A percentile compares a stretch with the other conserved stretches of the same genome.
These are phyloP conservation scores for Axinella damicornis DNA, from an alignment of 37 sponge, comb jelly and placozoan genomes.

Conservation along the genomic window DNA sequence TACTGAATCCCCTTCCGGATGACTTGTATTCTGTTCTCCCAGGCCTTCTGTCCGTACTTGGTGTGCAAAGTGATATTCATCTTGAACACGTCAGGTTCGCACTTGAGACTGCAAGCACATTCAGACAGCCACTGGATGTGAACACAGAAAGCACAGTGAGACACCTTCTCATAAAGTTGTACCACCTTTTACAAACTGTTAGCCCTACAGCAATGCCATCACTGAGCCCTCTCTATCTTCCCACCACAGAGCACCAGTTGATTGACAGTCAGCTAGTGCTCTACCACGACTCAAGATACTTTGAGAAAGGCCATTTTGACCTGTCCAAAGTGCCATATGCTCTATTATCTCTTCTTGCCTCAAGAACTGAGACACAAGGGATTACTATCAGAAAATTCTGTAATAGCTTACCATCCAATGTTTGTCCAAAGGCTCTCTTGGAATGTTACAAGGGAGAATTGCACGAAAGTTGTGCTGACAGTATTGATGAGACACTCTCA, in stretches of 20 bases:
- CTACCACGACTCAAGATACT: not conserved
- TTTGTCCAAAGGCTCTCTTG: not conserved
- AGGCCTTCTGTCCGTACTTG: not conserved
- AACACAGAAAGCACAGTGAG: conserved; percentile 3
- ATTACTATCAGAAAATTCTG: not conserved
- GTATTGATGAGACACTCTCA: not conserved
- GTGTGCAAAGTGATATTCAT: not conserved
- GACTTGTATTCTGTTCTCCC: not conserved
- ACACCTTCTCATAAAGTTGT: not conserved
- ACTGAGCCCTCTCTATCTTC: conserved; percentile 1
- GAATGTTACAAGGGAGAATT: not conserved
- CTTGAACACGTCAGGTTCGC: not conserved
- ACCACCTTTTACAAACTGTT: not conserved
- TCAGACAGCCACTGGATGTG: not conserved
- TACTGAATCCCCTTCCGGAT: not conserved
- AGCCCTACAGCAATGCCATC: too few species aligned
- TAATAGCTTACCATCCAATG: not conserved
- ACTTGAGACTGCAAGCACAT: not conserved
- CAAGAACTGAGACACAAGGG: not conserved
- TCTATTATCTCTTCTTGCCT: not conserved
- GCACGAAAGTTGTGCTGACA: not conserved
- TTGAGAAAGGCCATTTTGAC: conserved; percentile 6
- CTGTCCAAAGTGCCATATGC: conserved; percentile 1
- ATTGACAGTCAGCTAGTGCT: not conserved
- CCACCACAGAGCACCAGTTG: not conserved